Conservation (phyloP, 1,140 invertebrate species). For the Medauroidea extradentata region DNA sequence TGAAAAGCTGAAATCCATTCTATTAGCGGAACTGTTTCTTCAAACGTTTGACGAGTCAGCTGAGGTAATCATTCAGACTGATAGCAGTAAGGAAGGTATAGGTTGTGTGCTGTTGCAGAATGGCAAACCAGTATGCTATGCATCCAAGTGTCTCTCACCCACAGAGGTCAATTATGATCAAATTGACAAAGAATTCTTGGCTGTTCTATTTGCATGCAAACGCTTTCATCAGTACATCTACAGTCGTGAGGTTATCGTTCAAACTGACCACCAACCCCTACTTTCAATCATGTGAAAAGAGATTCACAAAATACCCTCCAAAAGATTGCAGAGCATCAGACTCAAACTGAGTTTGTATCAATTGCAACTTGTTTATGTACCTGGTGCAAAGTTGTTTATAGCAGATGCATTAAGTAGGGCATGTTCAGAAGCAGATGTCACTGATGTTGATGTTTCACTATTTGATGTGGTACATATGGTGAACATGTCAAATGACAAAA, state of each 20-base stretch:
- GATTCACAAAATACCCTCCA: constrained; percentile 15
- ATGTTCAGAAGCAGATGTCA: too few relatives aligned
- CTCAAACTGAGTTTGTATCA: too few relatives aligned
- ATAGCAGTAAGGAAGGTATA: constrained; percentile 31
- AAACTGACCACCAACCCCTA: constrained; percentile 41
- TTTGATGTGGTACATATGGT: too few relatives aligned
- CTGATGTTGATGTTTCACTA: too few relatives aligned
- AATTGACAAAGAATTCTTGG: constrained; percentile 38
- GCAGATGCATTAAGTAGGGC: too few relatives aligned
- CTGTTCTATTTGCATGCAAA: constrained; percentile 27
- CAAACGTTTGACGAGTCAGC: constrained; percentile 15
- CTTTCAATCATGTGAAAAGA: constrained; percentile 27
- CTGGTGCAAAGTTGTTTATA: too few relatives aligned
- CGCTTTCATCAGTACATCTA: constrained; percentile 36
- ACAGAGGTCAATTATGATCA: constrained; percentile 32
- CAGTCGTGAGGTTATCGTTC: constrained; percentile 25
- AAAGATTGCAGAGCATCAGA: too few relatives aligned
- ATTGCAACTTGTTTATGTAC: too few relatives aligned
- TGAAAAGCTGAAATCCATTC: constrained; percentile 21
- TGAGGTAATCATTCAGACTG: constrained; percentile 20
- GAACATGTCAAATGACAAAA: too few relatives aligned
- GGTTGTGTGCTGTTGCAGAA: constrained; percentile 29
- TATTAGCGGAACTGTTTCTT: constrained; percentile 21
- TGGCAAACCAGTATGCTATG: constrained; percentile 38
- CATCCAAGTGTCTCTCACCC: constrained; percentile 31